Conservation (phyloP, 2,888 invertebrate species). For the Eucera pruinosa region DNA sequence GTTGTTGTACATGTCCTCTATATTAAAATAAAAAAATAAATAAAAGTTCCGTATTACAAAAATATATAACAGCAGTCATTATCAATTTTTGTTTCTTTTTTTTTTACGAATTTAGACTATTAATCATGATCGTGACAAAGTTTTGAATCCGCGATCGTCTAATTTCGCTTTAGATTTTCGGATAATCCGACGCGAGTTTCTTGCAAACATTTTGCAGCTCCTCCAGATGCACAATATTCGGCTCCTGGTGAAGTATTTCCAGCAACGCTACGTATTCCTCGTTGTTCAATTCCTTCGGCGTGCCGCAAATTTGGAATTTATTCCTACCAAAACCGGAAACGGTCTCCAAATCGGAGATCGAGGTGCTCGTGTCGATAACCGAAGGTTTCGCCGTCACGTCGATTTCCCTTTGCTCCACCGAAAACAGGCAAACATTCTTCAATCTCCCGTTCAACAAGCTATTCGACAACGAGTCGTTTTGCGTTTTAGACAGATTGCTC, state of each 20-base stretch:
- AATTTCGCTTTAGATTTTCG: constrained; percentile 24
- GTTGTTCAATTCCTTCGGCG: constrained; percentile 71
- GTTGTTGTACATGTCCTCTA: constrained; percentile 19
- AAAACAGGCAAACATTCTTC: constrained; percentile 54
- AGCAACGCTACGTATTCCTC: constrained; percentile 72
- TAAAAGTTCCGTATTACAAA: constrained; percentile 37
- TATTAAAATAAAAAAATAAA: constrained; percentile 46
- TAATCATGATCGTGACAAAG: too few relatives aligned
- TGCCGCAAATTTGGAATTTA: constrained; percentile 70
- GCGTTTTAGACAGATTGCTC: constrained; percentile 1
- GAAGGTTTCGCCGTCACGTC: constrained; percentile 76
- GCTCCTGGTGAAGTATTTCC: constrained; percentile 69
- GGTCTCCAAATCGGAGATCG: constrained; percentile 73
- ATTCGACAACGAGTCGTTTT: constrained; percentile 16
- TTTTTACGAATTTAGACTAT: constrained; percentile 30
- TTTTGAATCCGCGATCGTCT: too few relatives aligned
- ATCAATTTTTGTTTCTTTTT: too few relatives aligned
- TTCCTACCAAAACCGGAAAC: constrained; percentile 68
- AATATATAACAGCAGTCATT: constrained; percentile 25
- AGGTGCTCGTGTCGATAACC: constrained; percentile 75
- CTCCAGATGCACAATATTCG: constrained; percentile 64
- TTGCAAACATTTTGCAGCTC: constrained; percentile 70
- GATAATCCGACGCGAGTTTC: constrained; percentile 54
- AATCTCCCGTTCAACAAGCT: constrained; percentile 33
- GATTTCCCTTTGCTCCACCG: constrained; percentile 71